These are phyloP conservation scores for Calameuta idolon DNA, from an alignment of 2,888 invertebrate species.

Conservation along the genomic window DNA sequence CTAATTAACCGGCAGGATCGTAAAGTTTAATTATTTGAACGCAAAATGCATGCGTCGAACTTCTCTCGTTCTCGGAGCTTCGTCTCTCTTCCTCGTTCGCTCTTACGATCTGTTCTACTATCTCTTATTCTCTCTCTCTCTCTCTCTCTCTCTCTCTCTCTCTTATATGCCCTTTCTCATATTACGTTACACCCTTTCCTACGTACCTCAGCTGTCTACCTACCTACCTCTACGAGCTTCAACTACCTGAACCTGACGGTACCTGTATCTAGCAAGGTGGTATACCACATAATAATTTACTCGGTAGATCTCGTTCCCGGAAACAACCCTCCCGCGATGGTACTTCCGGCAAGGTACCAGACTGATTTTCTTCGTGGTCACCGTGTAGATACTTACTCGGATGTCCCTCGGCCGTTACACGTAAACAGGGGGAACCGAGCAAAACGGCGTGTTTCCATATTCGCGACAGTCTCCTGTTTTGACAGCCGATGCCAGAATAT, in stretches of 20 bases:
- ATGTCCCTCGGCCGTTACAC: neutral
- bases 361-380: neutral
- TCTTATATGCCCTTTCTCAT: neutral
- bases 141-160: neutral
- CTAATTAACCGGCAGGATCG: conserved; percentile 39
- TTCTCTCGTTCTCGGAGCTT: conserved; percentile 32
- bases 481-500: conserved; percentile 11
- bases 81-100: conserved; percentile 24
- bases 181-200: neutral
- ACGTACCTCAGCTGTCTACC: neutral
- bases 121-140: neutral
- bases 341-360: neutral
- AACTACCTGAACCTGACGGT: neutral
- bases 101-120: conserved; percentile 19
- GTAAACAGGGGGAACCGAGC: neutral
- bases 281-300: neutral
- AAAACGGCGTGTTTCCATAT: neutral
- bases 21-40: conserved; percentile 40
- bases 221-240: neutral
- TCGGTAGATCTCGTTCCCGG: neutral
- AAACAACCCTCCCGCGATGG: neutral
- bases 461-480: conserved; percentile 9
- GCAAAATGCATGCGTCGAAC: conserved; percentile 37
- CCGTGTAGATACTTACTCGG: neutral
- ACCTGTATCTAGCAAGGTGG: neutral